Conservation (phyloP, 1,140 invertebrate species). For the Belonocnema kinseyi region DNA sequence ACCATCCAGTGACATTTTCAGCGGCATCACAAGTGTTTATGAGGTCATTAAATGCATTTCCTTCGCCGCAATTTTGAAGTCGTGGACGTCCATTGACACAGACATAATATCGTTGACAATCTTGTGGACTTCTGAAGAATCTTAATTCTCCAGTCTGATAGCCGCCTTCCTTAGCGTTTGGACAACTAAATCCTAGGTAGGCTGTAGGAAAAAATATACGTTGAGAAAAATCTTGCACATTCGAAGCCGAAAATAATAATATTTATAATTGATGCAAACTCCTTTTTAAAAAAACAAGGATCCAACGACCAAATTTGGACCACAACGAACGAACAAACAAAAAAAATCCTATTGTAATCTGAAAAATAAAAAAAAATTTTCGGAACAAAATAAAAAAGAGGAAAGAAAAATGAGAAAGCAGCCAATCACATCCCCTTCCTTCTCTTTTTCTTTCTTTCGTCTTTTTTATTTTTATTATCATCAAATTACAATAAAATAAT, state of each 20-base stretch:
- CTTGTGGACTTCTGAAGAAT: conserved; percentile 78
- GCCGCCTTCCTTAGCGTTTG: conserved; percentile 70
- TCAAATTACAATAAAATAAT: too few relatives aligned
- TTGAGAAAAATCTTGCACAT: neutral
- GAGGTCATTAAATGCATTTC: conserved; percentile 87
- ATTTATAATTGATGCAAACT: too few relatives aligned
- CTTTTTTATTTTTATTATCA: too few relatives aligned
- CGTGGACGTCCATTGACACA: conserved; percentile 86
- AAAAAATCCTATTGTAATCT: too few relatives aligned
- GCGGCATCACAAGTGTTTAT: conserved; percentile 85
- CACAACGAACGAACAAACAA: too few relatives aligned
- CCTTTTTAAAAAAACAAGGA: too few relatives aligned
- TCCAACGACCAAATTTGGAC: too few relatives aligned
- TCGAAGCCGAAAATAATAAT: neutral
- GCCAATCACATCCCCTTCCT: too few relatives aligned
- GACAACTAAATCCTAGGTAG: conserved; percentile 83
- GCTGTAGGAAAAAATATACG: conserved; percentile 68
- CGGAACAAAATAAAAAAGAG: too few relatives aligned
- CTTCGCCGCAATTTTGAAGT: conserved; percentile 84
- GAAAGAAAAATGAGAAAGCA: too few relatives aligned
- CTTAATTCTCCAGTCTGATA: conserved; percentile 76
- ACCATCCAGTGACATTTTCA: conserved; percentile 87
- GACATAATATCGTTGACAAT: conserved; percentile 89
- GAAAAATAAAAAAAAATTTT: too few relatives aligned
- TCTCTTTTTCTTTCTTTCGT: too few relatives aligned